phyloP scores from a whole-genome alignment of 2,113 vertebrate species.

The Cathartes aura region DNA sequence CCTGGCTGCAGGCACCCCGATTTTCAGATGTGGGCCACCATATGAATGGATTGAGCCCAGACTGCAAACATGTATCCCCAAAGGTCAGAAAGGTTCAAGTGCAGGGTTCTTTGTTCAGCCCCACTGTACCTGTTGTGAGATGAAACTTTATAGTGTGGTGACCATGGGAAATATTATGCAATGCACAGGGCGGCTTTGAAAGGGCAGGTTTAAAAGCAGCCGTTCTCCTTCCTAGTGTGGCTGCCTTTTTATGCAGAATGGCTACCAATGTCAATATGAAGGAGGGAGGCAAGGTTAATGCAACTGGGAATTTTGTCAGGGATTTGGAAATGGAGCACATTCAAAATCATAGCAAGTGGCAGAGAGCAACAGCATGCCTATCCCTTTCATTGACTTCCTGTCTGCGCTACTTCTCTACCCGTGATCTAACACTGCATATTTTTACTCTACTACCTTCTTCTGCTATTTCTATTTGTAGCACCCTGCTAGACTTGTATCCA shows the following conservation, averaged over 20 bases:
- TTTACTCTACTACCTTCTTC: constrained; percentile 52
- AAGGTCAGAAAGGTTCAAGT: neutral
- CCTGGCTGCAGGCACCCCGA: neutral
- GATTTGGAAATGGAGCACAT: neutral
- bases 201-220: neutral
- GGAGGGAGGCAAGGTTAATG: neutral
- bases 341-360: neutral
- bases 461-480: constrained; percentile 70
- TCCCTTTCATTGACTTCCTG: neutral
- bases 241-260: neutral
- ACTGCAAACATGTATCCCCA: neutral
- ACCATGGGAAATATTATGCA: neutral
- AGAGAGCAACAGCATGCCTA: neutral
- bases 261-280: accelerated
- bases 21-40: neutral
- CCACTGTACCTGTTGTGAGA: neutral
- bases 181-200: neutral
- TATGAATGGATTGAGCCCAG: neutral
- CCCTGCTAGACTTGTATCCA: constrained; percentile 58
- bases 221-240: neutral
- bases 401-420: constrained; percentile 5
- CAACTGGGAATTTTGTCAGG: neutral
- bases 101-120: neutral
- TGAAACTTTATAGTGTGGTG: neutral
- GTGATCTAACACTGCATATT: constrained; percentile 9